Evolutionary conservation across 2,797 vertebrate species (phyloP), one percentile per base, ranked within the genome.

Genomic region (Paratrypauchen microcephalus): DNA sequence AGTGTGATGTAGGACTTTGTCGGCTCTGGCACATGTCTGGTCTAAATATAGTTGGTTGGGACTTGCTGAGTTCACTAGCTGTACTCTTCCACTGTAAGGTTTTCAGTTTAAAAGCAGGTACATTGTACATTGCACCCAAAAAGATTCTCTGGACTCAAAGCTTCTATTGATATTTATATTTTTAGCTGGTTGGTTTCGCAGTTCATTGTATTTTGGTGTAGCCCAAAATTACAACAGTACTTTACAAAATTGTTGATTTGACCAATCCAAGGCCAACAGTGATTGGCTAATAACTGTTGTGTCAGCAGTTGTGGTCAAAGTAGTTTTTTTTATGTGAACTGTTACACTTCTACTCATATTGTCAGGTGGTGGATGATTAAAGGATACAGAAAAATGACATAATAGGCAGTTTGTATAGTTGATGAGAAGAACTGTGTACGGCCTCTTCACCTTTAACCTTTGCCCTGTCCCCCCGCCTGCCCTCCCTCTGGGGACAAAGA

Each of bases 401-500:
- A 61, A 39, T 36, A 52, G 50, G n/a, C 15, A 11, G 61, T 63
- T 63, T 45, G 39, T 45, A 47, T 63, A 63, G 36, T 24, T 65
- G 24, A 65, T 65, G 45, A 50, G 63, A 26, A 65, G 63, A 32
- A 50, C 47, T 39, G 13, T 67, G 65, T 55, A n/a, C 47, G 54
- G 63, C 62, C 45, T 71, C 56, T 76, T 77, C 62, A 57, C 80
- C 72, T 78, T 65, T 74, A 62, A 57, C 73, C 65, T 66, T 59
- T 69, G 56, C 45, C 65, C 28, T 50, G 68, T 26, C 74, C 70
- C 60, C 66, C 68, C 50, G 48, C 64, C 48, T 26, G 62, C 66
- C 68, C 28, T 65, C 74, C 61, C 70, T 74, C 70, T 58, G 41
- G 75, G 77, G 84, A 65, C 76, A 54, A 32, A 74, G 83, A 73